Evolutionary conservation across 2,797 vertebrate species (phyloP).

Genomic region (Xenopus petersii): DNA sequence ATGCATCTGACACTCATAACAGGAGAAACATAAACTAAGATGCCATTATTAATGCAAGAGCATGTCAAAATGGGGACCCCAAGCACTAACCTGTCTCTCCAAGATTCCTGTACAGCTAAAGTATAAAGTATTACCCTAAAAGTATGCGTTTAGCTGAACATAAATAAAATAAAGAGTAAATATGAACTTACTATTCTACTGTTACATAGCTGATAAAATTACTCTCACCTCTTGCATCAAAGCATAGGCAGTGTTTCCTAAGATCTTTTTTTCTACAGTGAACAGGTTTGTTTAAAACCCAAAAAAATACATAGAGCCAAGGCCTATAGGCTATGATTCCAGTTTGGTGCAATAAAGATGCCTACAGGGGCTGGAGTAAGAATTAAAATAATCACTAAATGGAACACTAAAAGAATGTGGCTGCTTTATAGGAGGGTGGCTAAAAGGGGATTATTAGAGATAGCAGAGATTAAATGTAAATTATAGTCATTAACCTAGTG

Average conservation of each 20-base stretch:
- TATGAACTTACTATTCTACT: no score
- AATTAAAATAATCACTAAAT: neutral
- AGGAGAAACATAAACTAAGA: no score
- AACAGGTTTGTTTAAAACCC: neutral
- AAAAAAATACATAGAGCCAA: neutral
- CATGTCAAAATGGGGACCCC: no score
- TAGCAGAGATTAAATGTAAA: neutral
- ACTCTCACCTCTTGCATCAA: no score
- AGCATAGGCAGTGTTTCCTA: neutral
- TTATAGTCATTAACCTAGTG: neutral
- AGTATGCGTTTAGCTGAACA: no score
- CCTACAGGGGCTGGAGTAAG: conserved; percentile 2
- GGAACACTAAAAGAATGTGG: conserved; percentile 5
- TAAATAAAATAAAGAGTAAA: no score
- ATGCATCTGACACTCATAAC: no score
- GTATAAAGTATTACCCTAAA: no score
- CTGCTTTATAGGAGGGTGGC: neutral
- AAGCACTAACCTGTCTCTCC: no score
- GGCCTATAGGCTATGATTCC: conserved; percentile 20
- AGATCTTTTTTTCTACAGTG: neutral
- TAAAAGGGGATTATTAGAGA: conserved; percentile 1
- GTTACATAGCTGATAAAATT: no score
- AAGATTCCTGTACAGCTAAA: no score
- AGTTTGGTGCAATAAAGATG: conserved; percentile 16
- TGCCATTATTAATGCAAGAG: no score